Evolutionary conservation across 2,797 vertebrate genomes (phyloP), one percentile per base, ranked within the genome.

Genomic region (Leptoclinus maculatus): DNA sequence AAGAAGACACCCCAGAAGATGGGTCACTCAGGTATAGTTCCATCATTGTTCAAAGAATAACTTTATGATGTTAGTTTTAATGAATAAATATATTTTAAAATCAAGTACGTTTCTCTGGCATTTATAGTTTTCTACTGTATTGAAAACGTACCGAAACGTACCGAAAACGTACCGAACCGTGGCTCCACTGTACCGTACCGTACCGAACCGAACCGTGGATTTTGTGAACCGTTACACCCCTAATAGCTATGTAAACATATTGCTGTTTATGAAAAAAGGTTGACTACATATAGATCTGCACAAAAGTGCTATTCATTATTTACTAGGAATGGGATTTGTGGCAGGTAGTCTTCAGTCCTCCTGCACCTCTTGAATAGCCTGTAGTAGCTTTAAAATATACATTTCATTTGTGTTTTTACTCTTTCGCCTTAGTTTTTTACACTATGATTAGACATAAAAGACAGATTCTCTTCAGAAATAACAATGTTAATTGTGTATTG

Each of bases 321-420:
- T 58, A 27, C 27, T 17, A 7, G 2, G 25, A 56, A 56, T 51
- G 7, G 12, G 11, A 65, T 70, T 36, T 65, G 17, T 64, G 8
- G 16, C 25, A 54, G 36, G 43, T 29, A 17, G n/a, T 62, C 38
- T 34, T 76, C 36, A 27, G 27, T 60, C 62, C 66, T 63, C 45
- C 45, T n/a, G n/a, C n/a, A 17, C 58, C 39, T 70, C 25, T 57
- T 58, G 32, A 57, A 14, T 39, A 32, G 45, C 23, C 41, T 69
- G 7, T 27, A 62, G 43, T 21, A 27, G 29, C 25, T 64, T 38
- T 34, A 34, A 60, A 57, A 71, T 60, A 63, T 4, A 17, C 32
- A 51, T 38, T 29, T 4, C 39, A 71, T 62, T 66, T 8, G 4
- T 29, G 14, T 58, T 21, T 58, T 21, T 34, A 10, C 14, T 51